Evolutionary conservation across 2,113 vertebrate species (phyloP).

Genomic region (Callopanchax toddi): DNA sequence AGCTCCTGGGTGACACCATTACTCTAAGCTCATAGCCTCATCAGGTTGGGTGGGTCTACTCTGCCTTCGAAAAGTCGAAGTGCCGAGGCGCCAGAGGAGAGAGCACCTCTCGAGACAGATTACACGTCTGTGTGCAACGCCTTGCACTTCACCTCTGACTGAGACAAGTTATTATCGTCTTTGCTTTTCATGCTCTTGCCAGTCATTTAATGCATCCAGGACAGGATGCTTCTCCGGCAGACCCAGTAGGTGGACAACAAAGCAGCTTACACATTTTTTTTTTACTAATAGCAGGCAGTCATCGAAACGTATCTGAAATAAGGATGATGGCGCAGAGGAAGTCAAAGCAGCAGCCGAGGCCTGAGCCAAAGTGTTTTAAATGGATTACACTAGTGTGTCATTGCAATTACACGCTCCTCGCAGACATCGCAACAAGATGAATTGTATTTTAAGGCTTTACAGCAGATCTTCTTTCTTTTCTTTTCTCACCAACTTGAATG

Average conservation of each 20-base stretch:
- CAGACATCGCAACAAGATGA: slow-evolving; percentile 73
- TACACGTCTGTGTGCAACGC: slow-evolving; percentile 64
- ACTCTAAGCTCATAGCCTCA: slow-evolving; percentile 63
- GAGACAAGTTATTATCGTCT: slow-evolving; percentile 59
- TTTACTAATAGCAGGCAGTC: slow-evolving; percentile 66
- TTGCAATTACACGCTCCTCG: slow-evolving; percentile 77
- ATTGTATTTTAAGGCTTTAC: slow-evolving; percentile 75
- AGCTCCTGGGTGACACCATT: slow-evolving; percentile 64
- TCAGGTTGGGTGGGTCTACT: slow-evolving; percentile 58
- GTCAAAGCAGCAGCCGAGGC: slow-evolving; percentile 65
- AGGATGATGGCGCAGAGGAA: slow-evolving; percentile 64
- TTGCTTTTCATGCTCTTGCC: slow-evolving; percentile 36
- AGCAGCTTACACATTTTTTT: slow-evolving; percentile 48
- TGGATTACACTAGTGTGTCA: slow-evolving; percentile 81
- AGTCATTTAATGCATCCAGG: slow-evolving; percentile 58
- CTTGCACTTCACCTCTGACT: slow-evolving; percentile 56
- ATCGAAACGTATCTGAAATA: slow-evolving; percentile 60
- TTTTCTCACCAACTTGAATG: slow-evolving; percentile 58
- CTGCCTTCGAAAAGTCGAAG: slow-evolving; percentile 43
- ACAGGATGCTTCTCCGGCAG: slow-evolving; percentile 46
- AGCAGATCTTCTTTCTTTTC: slow-evolving; percentile 54
- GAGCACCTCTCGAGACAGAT: slow-evolving; percentile 66
- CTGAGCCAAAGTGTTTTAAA: slow-evolving; percentile 78
- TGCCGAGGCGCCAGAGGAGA: slow-evolving; percentile 47
- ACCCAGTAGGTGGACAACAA: slow-evolving; percentile 65